Percentiles rank a stretch among this genome's conserved stretches.
Evolutionary conservation across 2,888 invertebrate genomes (phyloP).

Genomic region (Epirrhoe tristata): DNA sequence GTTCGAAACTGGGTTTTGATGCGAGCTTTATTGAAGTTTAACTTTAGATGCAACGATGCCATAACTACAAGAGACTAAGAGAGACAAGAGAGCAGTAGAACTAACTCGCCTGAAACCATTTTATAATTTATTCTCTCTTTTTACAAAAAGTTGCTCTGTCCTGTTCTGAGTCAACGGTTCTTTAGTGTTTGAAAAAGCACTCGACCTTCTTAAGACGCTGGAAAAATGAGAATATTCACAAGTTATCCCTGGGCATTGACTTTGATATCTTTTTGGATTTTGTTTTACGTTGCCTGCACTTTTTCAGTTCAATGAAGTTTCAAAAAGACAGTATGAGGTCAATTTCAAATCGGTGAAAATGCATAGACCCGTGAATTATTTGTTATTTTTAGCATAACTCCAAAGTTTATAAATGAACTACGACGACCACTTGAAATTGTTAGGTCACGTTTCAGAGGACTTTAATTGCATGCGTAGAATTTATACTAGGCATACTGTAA

Average conservation of each 20-base stretch:
- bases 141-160: neutral
- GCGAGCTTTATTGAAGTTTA: conserved; percentile 4
- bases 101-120: neutral
- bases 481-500: no score
- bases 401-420: neutral
- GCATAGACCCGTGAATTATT: conserved; percentile 10
- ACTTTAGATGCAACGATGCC: neutral
- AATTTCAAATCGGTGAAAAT: conserved; percentile 19
- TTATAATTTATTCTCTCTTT: neutral
- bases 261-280: conserved; percentile 9
- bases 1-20: conserved; percentile 21
- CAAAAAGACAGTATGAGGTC: conserved; percentile 4
- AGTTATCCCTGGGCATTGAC: conserved; percentile 5
- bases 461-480: neutral
- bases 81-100: neutral
- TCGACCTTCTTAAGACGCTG: neutral
- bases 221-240: conserved; percentile 11
- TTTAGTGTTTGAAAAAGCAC: conserved; percentile 8
- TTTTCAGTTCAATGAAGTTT: conserved; percentile 25
- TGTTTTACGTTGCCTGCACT: neutral
- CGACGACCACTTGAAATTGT: neutral
- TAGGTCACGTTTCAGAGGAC: neutral
- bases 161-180: neutral
- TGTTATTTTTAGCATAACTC: conserved; percentile 11
- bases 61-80: neutral